A percentile compares a stretch with the other conserved stretches of the same genome.
Conservation (phyloP, 1,140 invertebrate genomes). For the Bombus superbus region DNA sequence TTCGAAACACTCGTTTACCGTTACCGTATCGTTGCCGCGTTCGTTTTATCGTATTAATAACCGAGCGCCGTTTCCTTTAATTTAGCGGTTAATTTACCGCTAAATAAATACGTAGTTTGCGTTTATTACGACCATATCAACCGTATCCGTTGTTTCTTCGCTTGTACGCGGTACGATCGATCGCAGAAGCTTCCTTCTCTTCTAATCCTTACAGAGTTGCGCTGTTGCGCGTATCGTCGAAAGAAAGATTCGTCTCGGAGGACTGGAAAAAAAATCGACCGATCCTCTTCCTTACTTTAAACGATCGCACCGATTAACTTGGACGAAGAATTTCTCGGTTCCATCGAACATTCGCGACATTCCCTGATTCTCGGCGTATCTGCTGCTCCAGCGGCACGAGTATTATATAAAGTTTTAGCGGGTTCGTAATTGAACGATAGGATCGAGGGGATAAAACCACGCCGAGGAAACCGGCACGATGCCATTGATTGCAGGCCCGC, state of each 20-base stretch:
- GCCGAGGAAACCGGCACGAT: slow-evolving; percentile 32
- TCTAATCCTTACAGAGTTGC: too few species aligned
- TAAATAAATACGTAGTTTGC: background rate
- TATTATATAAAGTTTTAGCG: slow-evolving; percentile 34
- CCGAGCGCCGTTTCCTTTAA: background rate
- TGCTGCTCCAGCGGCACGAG: background rate
- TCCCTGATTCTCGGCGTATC: background rate
- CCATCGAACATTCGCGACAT: background rate
- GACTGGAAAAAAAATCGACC: too few species aligned
- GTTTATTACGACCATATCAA: background rate
- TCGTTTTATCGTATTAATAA: background rate
- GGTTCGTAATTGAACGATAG: slow-evolving; percentile 42
- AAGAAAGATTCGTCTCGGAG: background rate
- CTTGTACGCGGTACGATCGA: background rate
- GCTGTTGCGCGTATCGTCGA: background rate
- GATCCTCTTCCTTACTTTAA: too few species aligned
- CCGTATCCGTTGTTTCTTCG: background rate
- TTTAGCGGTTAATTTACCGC: background rate
- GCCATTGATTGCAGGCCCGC: slow-evolving; percentile 5
- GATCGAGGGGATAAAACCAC: slow-evolving; percentile 29
- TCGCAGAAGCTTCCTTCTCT: too few species aligned
- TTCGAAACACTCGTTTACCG: background rate
- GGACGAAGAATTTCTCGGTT: background rate
- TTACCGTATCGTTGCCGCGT: background rate
- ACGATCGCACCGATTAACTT: background rate